A percentile compares a stretch with the other conserved stretches of the same genome.
Conservation (phyloP, 2,797 vertebrate genomes). For the Tragopan temminckii region DNA sequence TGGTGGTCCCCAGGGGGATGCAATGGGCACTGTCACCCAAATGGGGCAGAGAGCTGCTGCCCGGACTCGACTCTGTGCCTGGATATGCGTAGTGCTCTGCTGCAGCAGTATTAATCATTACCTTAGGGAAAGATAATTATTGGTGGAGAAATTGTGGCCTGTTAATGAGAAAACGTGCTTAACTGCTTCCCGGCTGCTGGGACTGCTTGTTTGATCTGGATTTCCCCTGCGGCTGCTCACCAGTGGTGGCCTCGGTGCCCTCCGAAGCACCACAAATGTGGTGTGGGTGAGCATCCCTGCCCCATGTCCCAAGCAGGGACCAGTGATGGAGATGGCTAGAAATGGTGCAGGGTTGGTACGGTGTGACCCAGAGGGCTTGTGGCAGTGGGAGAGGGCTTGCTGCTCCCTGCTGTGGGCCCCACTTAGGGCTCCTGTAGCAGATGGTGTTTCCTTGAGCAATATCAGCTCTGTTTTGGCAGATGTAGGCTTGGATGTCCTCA, state of each 20-base stretch:
- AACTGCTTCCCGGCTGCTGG: background rate
- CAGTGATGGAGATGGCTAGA: background rate
- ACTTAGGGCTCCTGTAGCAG: background rate
- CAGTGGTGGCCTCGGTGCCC: fast-evolving
- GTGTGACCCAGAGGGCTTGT: background rate
- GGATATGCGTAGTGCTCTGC: background rate
- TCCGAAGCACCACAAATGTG: background rate
- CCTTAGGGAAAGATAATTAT: slow-evolving; percentile 63
- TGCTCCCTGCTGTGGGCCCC: background rate
- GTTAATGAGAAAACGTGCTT: background rate
- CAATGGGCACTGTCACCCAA: background rate
- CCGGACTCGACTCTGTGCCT: background rate
- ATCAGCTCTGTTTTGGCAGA: background rate
- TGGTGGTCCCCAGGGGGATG: background rate
- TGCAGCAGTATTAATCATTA: slow-evolving; percentile 54
- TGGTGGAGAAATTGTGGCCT: background rate
- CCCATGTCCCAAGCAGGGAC: fast-evolving
- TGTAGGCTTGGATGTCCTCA: fast-evolving
- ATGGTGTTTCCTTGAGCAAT: background rate
- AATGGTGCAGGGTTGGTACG: background rate
- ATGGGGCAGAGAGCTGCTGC: slow-evolving; percentile 21
- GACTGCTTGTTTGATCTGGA: background rate
- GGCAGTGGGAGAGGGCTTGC: background rate
- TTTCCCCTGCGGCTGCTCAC: fast-evolving
- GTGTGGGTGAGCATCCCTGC: background rate